Base-by-base conservation (phyloP, 92 coral and sea anemone species). In the Actinernus sp. region DNA sequence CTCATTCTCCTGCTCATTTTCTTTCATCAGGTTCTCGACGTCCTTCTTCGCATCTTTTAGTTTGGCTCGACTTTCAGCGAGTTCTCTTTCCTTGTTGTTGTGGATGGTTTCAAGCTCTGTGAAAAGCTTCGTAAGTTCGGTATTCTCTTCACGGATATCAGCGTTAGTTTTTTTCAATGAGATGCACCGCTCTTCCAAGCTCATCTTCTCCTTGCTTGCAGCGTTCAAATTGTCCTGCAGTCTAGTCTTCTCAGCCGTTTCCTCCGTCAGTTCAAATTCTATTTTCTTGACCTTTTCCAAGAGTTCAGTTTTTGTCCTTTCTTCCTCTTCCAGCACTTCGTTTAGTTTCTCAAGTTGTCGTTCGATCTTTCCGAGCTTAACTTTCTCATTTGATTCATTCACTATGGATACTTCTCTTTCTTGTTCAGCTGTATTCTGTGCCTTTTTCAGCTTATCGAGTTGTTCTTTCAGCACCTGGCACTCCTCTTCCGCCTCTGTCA, bases 401-500 rank as follows among this genome's bases (percentile, higher is more conserved):
- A 68, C 58, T 26, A 90, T 58, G 6, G 58, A 75, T 0, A 58
- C 85, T 34, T 81, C 96, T 21, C 75, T 71, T 38, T 85, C 92
- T 17, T 86, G 32, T 20, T 74, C 82, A 6, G 82, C 76, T 5
- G 24, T 61, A 26, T 53, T 61, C 20, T 80, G 68, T 46, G 89
- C 92, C 7, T 23, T 31, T 61, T 58, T 61, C 28, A 90, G 49
- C 24, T 66, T 76, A 3, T 71, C 33, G 31, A 90, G 28, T 57
- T 75, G 72, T 28, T 90, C 89, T 58, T 72, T 80, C 56, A 86
- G 40, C 58, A 75, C 37, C 39, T 49, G 66, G 32, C 85, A 74
- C 46, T 85, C 81, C 32, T 90, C 86, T 43, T 85, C 79, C 11
- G 85, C 64, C 26, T 85, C 96, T 1, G 66, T 34, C 7, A 83